These are phyloP conservation scores for Molothrus aeneus DNA, from an alignment of 2,797 vertebrate species.

Conservation along the genomic window DNA sequence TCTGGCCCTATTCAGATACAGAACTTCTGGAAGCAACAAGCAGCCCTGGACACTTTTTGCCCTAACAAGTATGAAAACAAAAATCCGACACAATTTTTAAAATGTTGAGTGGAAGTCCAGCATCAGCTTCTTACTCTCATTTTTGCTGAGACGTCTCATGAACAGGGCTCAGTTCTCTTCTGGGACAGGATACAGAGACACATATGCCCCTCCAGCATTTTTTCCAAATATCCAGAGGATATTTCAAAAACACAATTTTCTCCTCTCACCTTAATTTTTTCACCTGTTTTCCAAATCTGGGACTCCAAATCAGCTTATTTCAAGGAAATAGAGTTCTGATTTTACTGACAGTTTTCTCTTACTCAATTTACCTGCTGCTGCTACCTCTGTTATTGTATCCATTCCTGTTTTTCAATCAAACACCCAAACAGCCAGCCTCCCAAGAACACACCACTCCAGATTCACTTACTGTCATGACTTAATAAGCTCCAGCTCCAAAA, in stretches of 20 bases:
- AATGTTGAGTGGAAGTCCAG: neutral
- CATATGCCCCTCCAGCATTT: neutral
- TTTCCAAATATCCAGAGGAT: neutral
- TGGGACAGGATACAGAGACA: neutral
- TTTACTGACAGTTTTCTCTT: neutral
- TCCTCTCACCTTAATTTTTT: neutral
- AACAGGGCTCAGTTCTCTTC: neutral
- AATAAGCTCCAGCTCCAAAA: conserved; percentile 10
- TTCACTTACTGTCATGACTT: neutral
- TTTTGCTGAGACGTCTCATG: neutral
- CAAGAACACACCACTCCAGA: neutral
- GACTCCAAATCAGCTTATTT: neutral
- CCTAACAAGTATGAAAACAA: neutral
- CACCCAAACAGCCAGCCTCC: neutral
- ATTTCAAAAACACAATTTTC: neutral
- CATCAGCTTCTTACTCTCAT: neutral
- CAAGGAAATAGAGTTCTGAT: neutral
- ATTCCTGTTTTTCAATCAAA: neutral
- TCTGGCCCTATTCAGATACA: neutral
- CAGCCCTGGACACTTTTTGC: neutral
- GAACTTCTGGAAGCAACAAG: neutral
- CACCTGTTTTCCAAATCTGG: neutral
- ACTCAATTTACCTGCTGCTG: neutral
- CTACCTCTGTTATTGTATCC: neutral
- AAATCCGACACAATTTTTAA: neutral